phyloP scores from a whole-genome alignment of 2,797 vertebrate genomes.

The Synanceia verrucosa region DNA sequence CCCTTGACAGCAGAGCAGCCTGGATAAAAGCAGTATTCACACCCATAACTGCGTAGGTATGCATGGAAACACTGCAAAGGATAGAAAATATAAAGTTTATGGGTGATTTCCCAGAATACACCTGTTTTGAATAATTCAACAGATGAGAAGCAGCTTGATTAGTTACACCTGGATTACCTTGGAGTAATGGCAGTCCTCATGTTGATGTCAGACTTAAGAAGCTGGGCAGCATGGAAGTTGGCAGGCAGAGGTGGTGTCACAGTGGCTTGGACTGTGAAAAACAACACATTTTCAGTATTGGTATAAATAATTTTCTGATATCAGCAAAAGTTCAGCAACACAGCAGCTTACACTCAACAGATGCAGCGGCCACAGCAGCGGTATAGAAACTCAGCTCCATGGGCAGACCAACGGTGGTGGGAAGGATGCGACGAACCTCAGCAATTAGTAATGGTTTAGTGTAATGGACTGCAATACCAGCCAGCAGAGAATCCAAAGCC shows the following conservation, averaged over 20 bases:
- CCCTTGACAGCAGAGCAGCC: constrained; percentile 78
- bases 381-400: constrained; percentile 84
- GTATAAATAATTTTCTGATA: neutral
- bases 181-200: constrained; percentile 75
- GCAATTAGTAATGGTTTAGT: constrained; percentile 78
- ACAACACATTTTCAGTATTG: neutral
- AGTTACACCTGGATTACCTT: constrained; percentile 70
- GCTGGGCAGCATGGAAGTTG: constrained; percentile 70
- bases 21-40: constrained; percentile 83
- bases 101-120: neutral
- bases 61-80: constrained; percentile 78
- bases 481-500: constrained; percentile 64
- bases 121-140: neutral
- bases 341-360: constrained; percentile 66
- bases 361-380: constrained; percentile 75
- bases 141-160: neutral
- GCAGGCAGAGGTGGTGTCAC: constrained; percentile 78
- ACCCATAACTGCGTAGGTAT: constrained; percentile 85
- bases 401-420: constrained; percentile 82
- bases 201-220: constrained; percentile 81
- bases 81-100: constrained; percentile 21
- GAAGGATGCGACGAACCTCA: constrained; percentile 82
- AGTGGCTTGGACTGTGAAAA: constrained; percentile 72
- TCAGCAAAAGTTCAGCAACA: neutral
- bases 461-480: constrained; percentile 68